phyloP scores from a whole-genome alignment of 2,888 invertebrate species.

The Diogma glabrata region DNA sequence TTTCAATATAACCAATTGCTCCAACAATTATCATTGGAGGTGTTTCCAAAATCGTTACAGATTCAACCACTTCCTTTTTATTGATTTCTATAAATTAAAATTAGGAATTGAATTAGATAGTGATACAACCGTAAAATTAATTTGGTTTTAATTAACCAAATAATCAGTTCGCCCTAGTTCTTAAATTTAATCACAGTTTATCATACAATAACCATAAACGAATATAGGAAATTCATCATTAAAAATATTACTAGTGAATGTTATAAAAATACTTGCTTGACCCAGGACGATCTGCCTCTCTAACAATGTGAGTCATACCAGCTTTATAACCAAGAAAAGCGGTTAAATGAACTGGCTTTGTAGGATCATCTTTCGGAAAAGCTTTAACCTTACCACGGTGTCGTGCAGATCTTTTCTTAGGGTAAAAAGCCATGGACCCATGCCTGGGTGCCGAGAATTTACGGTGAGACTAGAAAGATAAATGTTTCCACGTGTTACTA shows the following conservation, averaged over 20 bases:
- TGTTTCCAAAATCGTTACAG: conserved; percentile 94
- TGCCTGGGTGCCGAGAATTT: conserved; percentile 99
- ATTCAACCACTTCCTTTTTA: conserved; percentile 99
- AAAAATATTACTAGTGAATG: conserved; percentile 9
- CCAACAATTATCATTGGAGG: conserved; percentile 98
- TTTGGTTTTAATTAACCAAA: too few species aligned
- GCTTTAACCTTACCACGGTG: conserved; percentile 99
- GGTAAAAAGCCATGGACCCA: conserved; percentile 99
- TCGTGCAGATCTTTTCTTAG: conserved; percentile 91
- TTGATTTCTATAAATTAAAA: conserved; percentile 70
- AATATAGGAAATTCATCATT: conserved; percentile 11
- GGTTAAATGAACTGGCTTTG: conserved; percentile 94
- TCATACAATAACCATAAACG: conserved; percentile 16
- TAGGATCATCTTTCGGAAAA: conserved; percentile 95
- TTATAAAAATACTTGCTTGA: conserved; percentile 69
- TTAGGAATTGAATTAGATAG: neutral
- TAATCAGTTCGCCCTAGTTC: conserved; percentile 42
- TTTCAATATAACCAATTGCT: conserved; percentile 97
- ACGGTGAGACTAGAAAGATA: conserved; percentile 79
- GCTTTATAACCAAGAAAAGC: conserved; percentile 98
- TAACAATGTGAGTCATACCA: conserved; percentile 98
- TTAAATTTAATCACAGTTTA: conserved; percentile 28
- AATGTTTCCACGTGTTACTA: too few species aligned
- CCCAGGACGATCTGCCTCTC: conserved; percentile 97
- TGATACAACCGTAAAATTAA: conserved; percentile 1